Percentiles rank a stretch among this genome's conserved stretches.
Evolutionary conservation across 2,888 invertebrate genomes (phyloP).

Genomic region (Metalampra italica): DNA sequence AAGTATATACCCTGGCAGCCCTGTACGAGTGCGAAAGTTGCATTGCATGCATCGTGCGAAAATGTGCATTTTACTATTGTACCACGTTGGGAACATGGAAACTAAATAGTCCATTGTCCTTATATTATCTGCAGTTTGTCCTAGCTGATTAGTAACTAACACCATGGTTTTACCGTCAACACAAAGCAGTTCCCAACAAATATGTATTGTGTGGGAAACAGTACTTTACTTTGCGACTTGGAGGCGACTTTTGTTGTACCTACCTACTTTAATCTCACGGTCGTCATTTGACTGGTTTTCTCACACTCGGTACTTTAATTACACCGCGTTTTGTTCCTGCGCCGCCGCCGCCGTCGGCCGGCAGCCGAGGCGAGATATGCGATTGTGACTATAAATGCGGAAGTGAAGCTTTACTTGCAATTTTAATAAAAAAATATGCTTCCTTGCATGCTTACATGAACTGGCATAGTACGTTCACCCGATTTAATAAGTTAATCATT

Average conservation of each 20-base stretch:
- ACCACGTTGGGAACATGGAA: conserved; percentile 45
- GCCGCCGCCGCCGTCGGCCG: too few relatives aligned
- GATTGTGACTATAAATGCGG: conserved; percentile 35
- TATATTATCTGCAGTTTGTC: conserved; percentile 48
- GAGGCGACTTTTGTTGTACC: conserved; percentile 52
- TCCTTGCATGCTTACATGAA: conserved; percentile 13
- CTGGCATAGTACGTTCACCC: background rate
- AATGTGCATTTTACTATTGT: conserved; percentile 40
- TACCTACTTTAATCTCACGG: conserved; percentile 62
- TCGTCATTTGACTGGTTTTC: conserved; percentile 51
- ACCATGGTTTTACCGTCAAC: conserved; percentile 55
- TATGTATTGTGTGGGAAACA: conserved; percentile 55
- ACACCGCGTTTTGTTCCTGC: conserved; percentile 44
- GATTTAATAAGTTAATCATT: background rate
- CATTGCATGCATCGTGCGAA: conserved; percentile 39
- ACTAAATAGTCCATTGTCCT: conserved; percentile 60
- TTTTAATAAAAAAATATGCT: conserved; percentile 25
- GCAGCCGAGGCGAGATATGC: conserved; percentile 20
- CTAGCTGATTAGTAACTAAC: conserved; percentile 64
- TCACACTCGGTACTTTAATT: conserved; percentile 61
- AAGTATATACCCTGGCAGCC: conserved; percentile 23
- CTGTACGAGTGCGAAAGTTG: conserved; percentile 19
- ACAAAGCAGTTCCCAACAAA: conserved; percentile 64
- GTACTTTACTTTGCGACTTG: conserved; percentile 47
- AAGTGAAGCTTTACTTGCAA: conserved; percentile 24